Conservation (phyloP, 2,888 invertebrate species). For the Bembecia ichneumoniformis region DNA sequence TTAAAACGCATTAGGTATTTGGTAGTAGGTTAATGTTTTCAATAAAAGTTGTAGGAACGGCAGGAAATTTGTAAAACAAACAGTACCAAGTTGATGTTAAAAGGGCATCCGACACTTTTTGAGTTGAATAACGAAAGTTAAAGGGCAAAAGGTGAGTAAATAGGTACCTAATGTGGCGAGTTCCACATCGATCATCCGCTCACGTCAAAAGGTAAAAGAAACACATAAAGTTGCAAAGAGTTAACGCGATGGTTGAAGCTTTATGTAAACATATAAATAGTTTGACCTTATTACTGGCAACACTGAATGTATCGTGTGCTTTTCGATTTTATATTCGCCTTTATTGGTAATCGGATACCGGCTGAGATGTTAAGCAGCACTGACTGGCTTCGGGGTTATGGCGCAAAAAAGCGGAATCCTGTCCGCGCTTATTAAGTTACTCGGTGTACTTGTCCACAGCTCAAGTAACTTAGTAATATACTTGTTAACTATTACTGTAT, state of each 20-base stretch:
- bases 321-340: neutral
- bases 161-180: constrained; percentile 8
- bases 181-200: constrained; percentile 10
- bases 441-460: too few relatives aligned
- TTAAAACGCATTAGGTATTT: too few relatives aligned
- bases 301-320: neutral
- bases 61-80: neutral
- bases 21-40: too few relatives aligned
- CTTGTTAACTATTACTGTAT: too few relatives aligned
- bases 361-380: neutral
- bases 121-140: constrained; percentile 4
- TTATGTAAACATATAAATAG: neutral
- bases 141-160: constrained; percentile 3
- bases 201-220: constrained; percentile 7
- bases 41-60: too few relatives aligned
- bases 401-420: neutral
- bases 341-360: neutral
- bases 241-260: neutral
- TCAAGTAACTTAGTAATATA: too few relatives aligned
- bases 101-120: neutral
- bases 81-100: neutral
- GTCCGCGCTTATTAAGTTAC: neutral
- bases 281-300: neutral
- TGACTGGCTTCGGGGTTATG: neutral
- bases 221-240: constrained; percentile 1